Percentiles rank a stretch among this genome's conserved stretches.
Evolutionary conservation across 2,888 invertebrate species (phyloP).

Genomic region (Slavum lentiscoides): DNA sequence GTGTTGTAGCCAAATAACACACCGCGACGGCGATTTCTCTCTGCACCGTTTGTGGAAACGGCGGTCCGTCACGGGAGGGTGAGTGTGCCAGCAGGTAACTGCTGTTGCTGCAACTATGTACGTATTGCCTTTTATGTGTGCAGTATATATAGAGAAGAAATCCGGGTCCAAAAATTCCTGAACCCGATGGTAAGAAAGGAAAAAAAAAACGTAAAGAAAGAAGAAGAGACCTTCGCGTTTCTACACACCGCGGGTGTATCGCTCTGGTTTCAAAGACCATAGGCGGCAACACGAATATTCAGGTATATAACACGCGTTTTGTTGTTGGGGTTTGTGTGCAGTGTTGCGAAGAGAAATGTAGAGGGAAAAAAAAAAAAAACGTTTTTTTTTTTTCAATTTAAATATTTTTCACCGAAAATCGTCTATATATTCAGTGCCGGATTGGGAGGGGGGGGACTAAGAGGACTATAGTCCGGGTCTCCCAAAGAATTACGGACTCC

Average conservation of each 20-base stretch:
- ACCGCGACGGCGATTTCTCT: not conserved
- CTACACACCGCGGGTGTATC: not conserved
- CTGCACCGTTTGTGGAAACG: conserved; percentile 18
- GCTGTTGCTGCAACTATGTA: too few relatives aligned
- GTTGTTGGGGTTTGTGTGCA: not conserved
- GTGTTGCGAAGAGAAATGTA: not conserved
- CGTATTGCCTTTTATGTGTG: conserved; percentile 8
- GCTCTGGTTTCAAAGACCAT: conserved; percentile 36
- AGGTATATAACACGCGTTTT: conserved; percentile 32
- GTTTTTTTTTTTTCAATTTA: conserved; percentile 38
- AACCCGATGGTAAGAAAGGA: not conserved
- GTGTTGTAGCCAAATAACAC: too few relatives aligned
- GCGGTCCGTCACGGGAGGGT: not conserved
- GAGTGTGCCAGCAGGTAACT: conserved; percentile 37
- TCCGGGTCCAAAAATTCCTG: conserved; percentile 45
- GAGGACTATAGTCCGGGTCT: too few relatives aligned
- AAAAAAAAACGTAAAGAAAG: too few relatives aligned
- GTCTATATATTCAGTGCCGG: too few relatives aligned
- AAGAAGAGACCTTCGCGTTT: conserved; percentile 22
- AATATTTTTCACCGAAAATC: conserved; percentile 26
- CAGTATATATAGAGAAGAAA: conserved; percentile 17
- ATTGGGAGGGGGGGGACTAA: too few relatives aligned
- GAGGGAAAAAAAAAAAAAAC: not conserved
- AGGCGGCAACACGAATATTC: conserved; percentile 5
- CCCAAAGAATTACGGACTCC: too few relatives aligned